phyloP scores from a whole-genome alignment of 2,113 vertebrate species.

The Trochalopteron elliotii region DNA sequence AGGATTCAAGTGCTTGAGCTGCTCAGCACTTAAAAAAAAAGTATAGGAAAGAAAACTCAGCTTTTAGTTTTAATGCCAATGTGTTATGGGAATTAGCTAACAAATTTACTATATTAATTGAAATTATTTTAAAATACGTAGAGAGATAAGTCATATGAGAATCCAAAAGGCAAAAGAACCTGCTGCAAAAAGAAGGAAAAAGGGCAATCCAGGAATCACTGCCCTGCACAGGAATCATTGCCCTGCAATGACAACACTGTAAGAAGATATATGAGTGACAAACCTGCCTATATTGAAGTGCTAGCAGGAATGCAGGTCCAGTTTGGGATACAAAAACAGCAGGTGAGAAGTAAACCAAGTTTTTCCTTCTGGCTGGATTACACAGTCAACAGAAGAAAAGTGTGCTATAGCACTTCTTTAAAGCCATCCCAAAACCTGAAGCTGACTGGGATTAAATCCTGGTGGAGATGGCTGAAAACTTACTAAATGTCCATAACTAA shows the following conservation, averaged over 20 bases:
- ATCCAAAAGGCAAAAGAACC: background rate
- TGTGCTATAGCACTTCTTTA: background rate
- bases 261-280: background rate
- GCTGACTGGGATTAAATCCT: background rate
- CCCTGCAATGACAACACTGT: background rate
- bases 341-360: background rate
- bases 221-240: background rate
- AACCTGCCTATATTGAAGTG: fast-evolving
- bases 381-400: background rate
- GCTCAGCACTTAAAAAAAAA: background rate
- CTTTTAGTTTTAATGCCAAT: background rate
- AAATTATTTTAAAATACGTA: background rate
- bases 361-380: background rate
- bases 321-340: background rate
- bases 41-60: background rate
- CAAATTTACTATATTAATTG: background rate
- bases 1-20: background rate
- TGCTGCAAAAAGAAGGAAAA: background rate
- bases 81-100: slow-evolving; percentile 8
- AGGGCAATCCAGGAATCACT: background rate
- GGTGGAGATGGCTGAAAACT: background rate
- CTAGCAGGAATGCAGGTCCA: background rate
- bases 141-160: background rate
- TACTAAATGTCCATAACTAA: slow-evolving; percentile 19
- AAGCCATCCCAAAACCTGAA: background rate